Evolutionary conservation across 2,888 invertebrate genomes (phyloP).

Genomic region (Eupithecia subumbrata): DNA sequence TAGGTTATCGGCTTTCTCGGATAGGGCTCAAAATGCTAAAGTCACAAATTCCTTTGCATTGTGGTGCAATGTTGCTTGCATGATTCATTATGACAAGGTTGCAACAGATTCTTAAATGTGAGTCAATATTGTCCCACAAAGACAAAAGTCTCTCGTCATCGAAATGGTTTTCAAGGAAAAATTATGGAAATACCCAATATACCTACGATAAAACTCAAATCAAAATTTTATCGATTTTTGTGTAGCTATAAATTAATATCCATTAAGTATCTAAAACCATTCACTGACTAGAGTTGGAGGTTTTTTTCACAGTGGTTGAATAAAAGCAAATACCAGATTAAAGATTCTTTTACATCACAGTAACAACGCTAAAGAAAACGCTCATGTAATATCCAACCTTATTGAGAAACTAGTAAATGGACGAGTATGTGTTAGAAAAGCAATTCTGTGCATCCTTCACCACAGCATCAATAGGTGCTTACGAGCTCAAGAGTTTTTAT

Average conservation of each 20-base stretch:
- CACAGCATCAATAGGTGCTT: slow-evolving; percentile 21
- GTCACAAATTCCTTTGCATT: slow-evolving; percentile 30
- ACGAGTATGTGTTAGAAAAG: slow-evolving; percentile 19
- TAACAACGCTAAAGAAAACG: neutral
- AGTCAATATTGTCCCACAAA: slow-evolving; percentile 4
- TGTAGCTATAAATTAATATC: neutral
- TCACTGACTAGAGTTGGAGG: neutral
- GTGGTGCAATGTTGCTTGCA: slow-evolving; percentile 22
- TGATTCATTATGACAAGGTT: slow-evolving; percentile 23
- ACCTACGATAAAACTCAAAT: neutral
- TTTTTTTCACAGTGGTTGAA: neutral
- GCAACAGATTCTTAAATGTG: neutral
- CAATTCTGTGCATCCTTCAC: slow-evolving; percentile 26
- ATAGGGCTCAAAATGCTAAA: slow-evolving; percentile 19
- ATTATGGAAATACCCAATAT: neutral
- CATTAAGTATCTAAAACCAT: too few species aligned
- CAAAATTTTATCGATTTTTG: neutral
- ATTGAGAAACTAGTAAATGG: slow-evolving; percentile 20
- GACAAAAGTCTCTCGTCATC: neutral
- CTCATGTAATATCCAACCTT: slow-evolving; percentile 1
- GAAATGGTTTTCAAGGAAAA: neutral
- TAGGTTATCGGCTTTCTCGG: slow-evolving; percentile 8
- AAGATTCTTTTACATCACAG: neutral
- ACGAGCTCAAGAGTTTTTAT: slow-evolving; percentile 21
- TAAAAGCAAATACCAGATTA: neutral